These are phyloP conservation scores for Epinephelus coioides DNA, from an alignment of 2,797 vertebrate genomes.

Conservation along the genomic window DNA sequence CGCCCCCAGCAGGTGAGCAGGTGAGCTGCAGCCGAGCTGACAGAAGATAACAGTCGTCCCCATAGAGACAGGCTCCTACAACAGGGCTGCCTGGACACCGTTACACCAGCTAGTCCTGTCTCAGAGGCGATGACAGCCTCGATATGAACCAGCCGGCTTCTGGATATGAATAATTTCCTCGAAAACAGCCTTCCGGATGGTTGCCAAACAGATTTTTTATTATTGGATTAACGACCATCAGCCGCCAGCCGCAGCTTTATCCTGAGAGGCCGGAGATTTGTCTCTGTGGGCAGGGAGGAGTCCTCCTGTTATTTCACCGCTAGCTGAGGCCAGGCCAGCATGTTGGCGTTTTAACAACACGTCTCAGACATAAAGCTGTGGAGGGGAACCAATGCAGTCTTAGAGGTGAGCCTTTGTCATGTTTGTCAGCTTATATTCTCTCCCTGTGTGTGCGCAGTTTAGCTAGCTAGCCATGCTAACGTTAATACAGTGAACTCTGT, in stretches of 20 bases:
- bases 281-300: conserved; percentile 76
- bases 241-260: conserved; percentile 70
- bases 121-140: conserved; percentile 50
- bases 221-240: conserved; percentile 74
- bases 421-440: background rate
- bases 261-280: conserved; percentile 81
- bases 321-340: conserved; percentile 59
- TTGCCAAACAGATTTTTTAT: conserved; percentile 55
- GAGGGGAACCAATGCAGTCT: conserved; percentile 59
- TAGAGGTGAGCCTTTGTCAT: conserved; percentile 76
- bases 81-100: conserved; percentile 50
- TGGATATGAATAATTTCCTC: conserved; percentile 41
- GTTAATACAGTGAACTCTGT: background rate
- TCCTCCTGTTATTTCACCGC: conserved; percentile 59
- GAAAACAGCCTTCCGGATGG: conserved; percentile 42
- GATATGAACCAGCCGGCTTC: conserved; percentile 12
- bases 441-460: background rate
- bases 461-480: conserved; percentile 32
- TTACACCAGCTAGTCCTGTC: conserved; percentile 5
- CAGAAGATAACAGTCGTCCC: conserved; percentile 66
- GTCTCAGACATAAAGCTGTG: conserved; percentile 38
- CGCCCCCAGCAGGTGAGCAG: conserved; percentile 44
- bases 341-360: conserved; percentile 62
- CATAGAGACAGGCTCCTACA: conserved; percentile 84
- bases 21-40: conserved; percentile 15